Conservation (phyloP, 37 sponge, comb jelly and placozoan species). For the Ephydatia muelleri region DNA sequence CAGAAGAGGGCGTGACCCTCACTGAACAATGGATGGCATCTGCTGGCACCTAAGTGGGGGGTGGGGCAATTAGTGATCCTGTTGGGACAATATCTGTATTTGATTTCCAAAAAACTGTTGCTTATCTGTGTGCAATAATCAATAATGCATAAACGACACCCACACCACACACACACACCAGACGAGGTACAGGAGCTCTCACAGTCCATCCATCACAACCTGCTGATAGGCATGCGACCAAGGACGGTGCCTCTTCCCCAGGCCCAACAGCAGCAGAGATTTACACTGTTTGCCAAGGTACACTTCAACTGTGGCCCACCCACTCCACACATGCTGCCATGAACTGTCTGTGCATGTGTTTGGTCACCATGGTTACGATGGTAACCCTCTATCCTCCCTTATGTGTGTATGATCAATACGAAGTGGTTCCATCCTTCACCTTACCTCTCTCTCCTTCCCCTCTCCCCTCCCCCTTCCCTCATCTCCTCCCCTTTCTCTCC, state of each 20-base stretch:
- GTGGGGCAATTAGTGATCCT: too few relatives aligned
- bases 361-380: background rate
- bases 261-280: background rate
- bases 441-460: too few relatives aligned
- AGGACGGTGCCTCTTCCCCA: background rate
- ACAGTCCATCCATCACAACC: constrained; percentile 48
- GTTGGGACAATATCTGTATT: too few relatives aligned
- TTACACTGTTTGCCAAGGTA: constrained; percentile 34
- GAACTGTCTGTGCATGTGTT: background rate
- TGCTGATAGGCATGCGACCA: constrained; percentile 44
- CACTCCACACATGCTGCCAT: background rate
- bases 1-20: too few relatives aligned
- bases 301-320: background rate
- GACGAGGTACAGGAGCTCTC: constrained; percentile 28
- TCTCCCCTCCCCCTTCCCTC: too few relatives aligned
- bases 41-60: too few relatives aligned
- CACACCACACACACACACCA: background rate
- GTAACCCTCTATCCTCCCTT: background rate
- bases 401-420: background rate
- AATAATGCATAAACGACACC: background rate
- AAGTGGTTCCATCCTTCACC: background rate
- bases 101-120: too few relatives aligned
- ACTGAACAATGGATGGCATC: too few relatives aligned
- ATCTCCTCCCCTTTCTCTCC: background rate
- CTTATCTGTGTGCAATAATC: too few relatives aligned